Conservation (phyloP, 2,113 vertebrate species). For the Apteryx owenii region DNA sequence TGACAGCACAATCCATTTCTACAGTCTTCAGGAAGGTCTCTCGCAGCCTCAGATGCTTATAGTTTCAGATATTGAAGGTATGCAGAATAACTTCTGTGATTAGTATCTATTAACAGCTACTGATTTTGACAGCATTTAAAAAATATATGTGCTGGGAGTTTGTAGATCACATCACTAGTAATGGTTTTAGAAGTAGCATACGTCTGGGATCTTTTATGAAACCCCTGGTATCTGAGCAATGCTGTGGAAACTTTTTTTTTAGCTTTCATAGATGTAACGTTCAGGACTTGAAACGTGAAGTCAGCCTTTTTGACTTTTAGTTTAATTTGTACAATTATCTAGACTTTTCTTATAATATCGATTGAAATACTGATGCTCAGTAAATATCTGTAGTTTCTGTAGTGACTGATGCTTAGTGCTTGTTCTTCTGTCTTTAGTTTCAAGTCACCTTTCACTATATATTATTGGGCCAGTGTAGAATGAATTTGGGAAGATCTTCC, state of each 20-base stretch:
- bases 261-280: not conserved
- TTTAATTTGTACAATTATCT: not conserved
- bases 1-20: conserved; percentile 98
- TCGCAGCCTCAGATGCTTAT: conserved; percentile 99
- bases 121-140: not conserved
- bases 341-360: not conserved
- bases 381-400: not conserved
- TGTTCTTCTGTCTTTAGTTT: not conserved
- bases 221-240: not conserved
- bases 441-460: not conserved
- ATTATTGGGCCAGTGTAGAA: not conserved
- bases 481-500: not conserved
- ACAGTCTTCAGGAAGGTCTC: conserved; percentile 97
- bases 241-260: not conserved
- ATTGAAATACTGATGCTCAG: not conserved
- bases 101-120: conserved; percentile 3
- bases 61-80: conserved; percentile 97
- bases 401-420: not conserved
- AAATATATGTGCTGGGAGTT: not conserved
- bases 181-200: not conserved
- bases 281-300: not conserved
- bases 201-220: not conserved
- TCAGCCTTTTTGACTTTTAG: not conserved
- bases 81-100: conserved; percentile 20
- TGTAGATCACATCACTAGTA: not conserved